Evolutionary conservation across 1,140 invertebrate species (phyloP).

Genomic region (Gryllus bimaculatus): DNA sequence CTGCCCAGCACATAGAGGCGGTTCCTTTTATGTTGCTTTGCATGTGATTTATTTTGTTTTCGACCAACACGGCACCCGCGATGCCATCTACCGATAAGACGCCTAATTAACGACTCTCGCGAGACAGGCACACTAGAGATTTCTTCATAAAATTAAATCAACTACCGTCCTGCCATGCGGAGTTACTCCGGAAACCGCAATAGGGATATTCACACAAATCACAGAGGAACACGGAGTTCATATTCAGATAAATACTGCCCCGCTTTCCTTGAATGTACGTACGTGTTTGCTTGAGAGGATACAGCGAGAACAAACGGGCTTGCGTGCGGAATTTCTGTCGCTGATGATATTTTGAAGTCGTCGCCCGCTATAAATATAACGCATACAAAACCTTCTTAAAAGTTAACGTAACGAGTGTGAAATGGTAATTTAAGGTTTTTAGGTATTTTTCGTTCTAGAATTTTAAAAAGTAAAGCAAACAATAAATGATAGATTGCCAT

Average conservation of each 20-base stretch:
- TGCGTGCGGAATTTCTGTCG: no score
- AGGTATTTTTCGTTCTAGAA: no score
- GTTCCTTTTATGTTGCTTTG: constrained; percentile 6
- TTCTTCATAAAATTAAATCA: constrained; percentile 17
- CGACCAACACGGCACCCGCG: constrained; percentile 10
- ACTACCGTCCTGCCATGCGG: background rate
- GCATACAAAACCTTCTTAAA: no score
- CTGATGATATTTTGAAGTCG: no score
- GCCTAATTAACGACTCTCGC: constrained; percentile 14
- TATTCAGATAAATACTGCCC: background rate
- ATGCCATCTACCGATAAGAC: constrained; percentile 15
- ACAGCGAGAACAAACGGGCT: no score
- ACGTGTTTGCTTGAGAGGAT: no score
- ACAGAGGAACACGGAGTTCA: background rate
- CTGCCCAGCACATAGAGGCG: background rate
- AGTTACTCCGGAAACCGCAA: background rate
- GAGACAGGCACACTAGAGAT: background rate
- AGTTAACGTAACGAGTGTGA: no score
- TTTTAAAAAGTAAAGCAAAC: no score
- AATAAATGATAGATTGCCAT: no score
- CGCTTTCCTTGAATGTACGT: no score
- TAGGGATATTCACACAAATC: background rate
- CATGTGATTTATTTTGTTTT: constrained; percentile 17
- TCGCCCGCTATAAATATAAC: no score
- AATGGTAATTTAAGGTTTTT: no score